Conservation (phyloP, 2,797 vertebrate genomes). For the Lates japonicus region DNA sequence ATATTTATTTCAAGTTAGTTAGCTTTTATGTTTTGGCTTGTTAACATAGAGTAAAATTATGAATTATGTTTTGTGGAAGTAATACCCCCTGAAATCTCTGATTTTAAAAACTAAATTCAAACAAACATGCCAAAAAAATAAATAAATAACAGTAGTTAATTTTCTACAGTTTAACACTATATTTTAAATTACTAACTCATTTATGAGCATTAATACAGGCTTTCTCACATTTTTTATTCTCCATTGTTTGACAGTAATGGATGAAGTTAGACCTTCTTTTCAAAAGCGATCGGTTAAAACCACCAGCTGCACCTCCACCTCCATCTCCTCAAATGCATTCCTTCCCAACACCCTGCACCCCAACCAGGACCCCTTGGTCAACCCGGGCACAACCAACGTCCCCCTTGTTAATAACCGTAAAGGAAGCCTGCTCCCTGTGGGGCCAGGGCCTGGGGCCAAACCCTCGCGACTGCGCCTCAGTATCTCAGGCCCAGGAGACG, state of each 20-base stretch:
- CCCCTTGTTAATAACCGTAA: constrained; percentile 92
- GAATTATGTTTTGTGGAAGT: constrained; percentile 11
- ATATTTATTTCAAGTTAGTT: constrained; percentile 15
- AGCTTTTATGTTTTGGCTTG: background rate
- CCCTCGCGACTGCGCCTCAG: constrained; percentile 84
- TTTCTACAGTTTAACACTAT: background rate
- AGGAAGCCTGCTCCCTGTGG: constrained; percentile 89
- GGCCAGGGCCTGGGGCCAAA: constrained; percentile 63
- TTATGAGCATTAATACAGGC: constrained; percentile 33
- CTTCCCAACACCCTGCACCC: constrained; percentile 83
- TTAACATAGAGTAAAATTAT: constrained; percentile 10
- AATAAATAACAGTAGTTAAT: background rate
- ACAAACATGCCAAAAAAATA: constrained; percentile 1
- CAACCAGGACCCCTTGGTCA: constrained; percentile 81
- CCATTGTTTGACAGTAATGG: constrained; percentile 95
- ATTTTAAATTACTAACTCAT: constrained; percentile 15
- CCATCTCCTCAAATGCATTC: constrained; percentile 76
- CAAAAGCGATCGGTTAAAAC: constrained; percentile 90
- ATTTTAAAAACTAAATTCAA: background rate
- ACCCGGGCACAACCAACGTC: constrained; percentile 76
- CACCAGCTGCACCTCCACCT: constrained; percentile 83
- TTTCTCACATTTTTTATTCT: constrained; percentile 80
- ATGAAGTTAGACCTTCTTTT: constrained; percentile 91
- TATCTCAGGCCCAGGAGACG: constrained; percentile 86
- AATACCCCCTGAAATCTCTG: constrained; percentile 4